These are phyloP conservation scores for Dendrolimus kikuchii DNA, from an alignment of 1,140 invertebrate genomes.

Conservation along the genomic window DNA sequence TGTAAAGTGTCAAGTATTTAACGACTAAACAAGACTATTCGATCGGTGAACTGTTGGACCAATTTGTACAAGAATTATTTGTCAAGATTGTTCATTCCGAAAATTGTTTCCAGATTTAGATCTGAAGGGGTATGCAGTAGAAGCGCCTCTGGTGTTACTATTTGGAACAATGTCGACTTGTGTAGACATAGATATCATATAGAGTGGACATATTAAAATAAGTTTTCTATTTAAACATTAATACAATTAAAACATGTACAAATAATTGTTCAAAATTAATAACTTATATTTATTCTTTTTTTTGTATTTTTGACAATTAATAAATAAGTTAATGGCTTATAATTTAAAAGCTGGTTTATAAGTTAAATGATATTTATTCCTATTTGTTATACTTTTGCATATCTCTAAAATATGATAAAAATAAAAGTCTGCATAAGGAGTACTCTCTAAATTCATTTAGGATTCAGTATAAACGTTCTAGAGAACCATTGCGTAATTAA, in stretches of 20 bases:
- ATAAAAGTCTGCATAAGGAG: not conserved
- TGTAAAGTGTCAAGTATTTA: constrained; percentile 39
- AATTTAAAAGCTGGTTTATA: no score
- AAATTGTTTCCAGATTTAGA: constrained; percentile 64
- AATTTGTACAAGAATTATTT: constrained; percentile 60
- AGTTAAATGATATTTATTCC: no score
- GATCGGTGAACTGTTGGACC: constrained; percentile 43
- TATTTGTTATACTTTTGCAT: no score
- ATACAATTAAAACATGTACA: no score
- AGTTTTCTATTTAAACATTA: no score
- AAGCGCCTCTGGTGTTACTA: constrained; percentile 20
- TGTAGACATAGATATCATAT: constrained; percentile 13
- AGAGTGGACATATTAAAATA: constrained; percentile 10
- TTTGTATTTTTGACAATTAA: no score
- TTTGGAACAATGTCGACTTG: constrained; percentile 31
- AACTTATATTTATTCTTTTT: no score
- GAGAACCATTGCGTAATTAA: no score
- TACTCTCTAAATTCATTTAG: no score
- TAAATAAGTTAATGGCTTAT: no score
- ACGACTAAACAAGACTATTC: constrained; percentile 42
- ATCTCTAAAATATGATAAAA: not conserved
- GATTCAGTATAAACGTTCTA: no score
- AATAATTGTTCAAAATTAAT: no score
- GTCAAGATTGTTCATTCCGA: constrained; percentile 46
- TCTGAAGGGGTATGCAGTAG: constrained; percentile 37